Evolutionary conservation across 2,888 invertebrate genomes (phyloP).

Genomic region (Leptopilina drosophilae): DNA sequence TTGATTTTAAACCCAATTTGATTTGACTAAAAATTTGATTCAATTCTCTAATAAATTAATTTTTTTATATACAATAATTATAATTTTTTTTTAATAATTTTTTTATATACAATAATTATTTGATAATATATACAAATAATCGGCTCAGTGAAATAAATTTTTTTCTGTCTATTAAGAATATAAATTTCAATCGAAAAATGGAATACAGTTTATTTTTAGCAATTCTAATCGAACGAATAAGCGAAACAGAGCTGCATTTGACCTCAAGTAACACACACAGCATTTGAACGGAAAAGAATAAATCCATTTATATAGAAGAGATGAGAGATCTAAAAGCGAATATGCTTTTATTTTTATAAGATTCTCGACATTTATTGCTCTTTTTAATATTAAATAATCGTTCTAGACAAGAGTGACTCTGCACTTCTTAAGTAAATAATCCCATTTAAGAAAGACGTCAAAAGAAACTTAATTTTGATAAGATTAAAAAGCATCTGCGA

Average conservation of each 20-base stretch:
- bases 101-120: too few species aligned
- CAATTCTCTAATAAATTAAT: too few species aligned
- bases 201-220: too few species aligned
- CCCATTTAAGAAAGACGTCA: constrained; percentile 20
- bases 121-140: too few species aligned
- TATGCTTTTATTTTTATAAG: constrained; percentile 17
- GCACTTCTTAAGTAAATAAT: constrained; percentile 25
- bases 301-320: constrained; percentile 19
- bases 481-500: constrained; percentile 6
- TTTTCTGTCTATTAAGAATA: too few species aligned
- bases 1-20: too few species aligned
- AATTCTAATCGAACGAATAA: not conserved
- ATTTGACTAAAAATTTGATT: too few species aligned
- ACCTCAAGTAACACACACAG: not conserved
- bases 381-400: constrained; percentile 25
- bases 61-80: too few species aligned
- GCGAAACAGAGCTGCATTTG: too few species aligned
- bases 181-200: too few species aligned
- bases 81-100: too few species aligned
- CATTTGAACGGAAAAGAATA: not conserved
- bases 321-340: not conserved
- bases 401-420: constrained; percentile 17
- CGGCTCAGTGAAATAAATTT: too few species aligned
- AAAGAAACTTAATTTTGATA: constrained; percentile 2
- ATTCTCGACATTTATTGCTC: constrained; percentile 27